Base-by-base conservation (phyloP, 1,140 invertebrate species). In the Tetramorium simillimum region DNA sequence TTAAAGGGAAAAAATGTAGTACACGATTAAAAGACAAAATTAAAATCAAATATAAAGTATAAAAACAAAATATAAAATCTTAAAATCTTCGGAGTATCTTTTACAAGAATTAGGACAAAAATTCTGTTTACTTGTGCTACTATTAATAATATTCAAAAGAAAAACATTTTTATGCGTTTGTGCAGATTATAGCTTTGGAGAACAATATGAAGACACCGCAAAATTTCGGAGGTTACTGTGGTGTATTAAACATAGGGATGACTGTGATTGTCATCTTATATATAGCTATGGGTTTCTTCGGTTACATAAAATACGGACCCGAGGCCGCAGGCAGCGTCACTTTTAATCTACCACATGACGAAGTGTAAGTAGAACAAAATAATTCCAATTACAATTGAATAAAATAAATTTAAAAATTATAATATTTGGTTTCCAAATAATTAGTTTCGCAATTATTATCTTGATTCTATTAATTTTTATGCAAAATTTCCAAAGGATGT, bases 131-230 rank as follows among this genome's bases (percentile, higher is more conserved):
- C 9, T 37, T 21, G 5, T 53, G n/a, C 28, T 7, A 51, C 37
- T 49, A 18, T 80, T 16, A n/a, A 33, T 37, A 12, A 67, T 69
- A 81, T 81, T 72, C 12, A 37, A 63, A 70, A 65, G 5, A 49
- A 40, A 7, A 37, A 72, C 33, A n/a, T 73, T 60, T 37, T 70
- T 53, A n/a, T n/a, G 0, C 10, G 33, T 21, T 49, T 73, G 92
- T 94, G 14, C 87, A 97, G 98, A 97, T 98, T 28, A 96, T 98
- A 49, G 97, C 98, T 0, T 92, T 99, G 65, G 98, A 98, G 93
- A 98, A 98, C 92, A 98, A 98, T 88, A 98, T 99, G 98, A 96
- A 96, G 92, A 97, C 96, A 1, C 97, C 98, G 0, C 96, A 97
- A 86, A 96, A 96, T 63, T 98, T 98, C 92, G 96, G 96, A 4